Conservation (phyloP, 1,140 invertebrate genomes). For the Drosophila burlai region DNA sequence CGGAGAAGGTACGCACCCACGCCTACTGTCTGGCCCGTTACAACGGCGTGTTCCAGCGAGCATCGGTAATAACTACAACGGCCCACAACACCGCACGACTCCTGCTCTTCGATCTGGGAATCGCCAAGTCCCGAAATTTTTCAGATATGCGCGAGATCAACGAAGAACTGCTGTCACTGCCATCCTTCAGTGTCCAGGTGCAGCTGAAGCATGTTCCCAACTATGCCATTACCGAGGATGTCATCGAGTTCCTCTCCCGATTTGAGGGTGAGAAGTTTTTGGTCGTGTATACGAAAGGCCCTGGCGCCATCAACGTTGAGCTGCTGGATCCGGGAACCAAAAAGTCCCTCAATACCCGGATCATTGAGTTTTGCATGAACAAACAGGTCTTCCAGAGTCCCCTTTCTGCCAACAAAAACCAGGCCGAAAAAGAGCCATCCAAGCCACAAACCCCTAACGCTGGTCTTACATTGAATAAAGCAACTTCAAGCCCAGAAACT, state of each 20-base stretch:
- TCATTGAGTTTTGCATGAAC: constrained; percentile 27
- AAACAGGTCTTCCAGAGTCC: not conserved
- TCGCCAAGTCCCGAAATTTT: not conserved
- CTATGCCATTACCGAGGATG: constrained; percentile 12
- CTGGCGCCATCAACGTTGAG: constrained; percentile 28
- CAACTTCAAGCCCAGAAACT: not conserved
- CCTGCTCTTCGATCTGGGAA: constrained; percentile 59
- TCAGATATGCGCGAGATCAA: constrained; percentile 46
- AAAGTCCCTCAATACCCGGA: constrained; percentile 40
- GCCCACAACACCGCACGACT: constrained; percentile 15
- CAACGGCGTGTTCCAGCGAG: constrained; percentile 43
- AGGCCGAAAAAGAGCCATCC: not conserved
- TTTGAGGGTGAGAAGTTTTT: constrained; percentile 41
- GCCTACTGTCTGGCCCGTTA: constrained; percentile 33
- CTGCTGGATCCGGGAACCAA: constrained; percentile 23
- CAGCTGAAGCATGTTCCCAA: constrained; percentile 51
- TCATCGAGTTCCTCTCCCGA: constrained; percentile 15
- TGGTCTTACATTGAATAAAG: not conserved
- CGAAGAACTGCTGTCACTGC: constrained; percentile 45
- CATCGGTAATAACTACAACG: constrained; percentile 16
- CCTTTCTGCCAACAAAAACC: not conserved
- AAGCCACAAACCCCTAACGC: not conserved
- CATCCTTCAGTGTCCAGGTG: constrained; percentile 33
- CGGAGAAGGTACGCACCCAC: constrained; percentile 1
- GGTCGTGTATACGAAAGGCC: not conserved